Conservation (phyloP, 1,140 invertebrate genomes). For the Drosophila tsacasi region DNA sequence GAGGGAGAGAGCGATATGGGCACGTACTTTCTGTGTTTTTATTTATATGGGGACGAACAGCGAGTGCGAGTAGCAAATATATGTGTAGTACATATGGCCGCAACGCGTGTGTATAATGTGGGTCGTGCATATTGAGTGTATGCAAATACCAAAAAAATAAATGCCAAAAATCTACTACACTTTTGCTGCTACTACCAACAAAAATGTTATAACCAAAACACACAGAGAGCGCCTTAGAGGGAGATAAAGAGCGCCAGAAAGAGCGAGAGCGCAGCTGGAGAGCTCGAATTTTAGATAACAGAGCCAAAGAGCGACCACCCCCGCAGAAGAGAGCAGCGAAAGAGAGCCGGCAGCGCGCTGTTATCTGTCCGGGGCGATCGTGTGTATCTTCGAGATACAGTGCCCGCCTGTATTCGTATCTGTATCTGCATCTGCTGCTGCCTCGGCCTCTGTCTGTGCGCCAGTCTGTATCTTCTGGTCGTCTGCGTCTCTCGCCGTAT, state of each 20-base stretch:
- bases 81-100: conserved; percentile 19
- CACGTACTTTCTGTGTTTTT: conserved; percentile 53
- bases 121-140: conserved; percentile 80
- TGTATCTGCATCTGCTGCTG: conserved; percentile 25
- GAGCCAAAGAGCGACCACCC: neutral
- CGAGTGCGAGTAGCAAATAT: conserved; percentile 32
- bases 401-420: conserved; percentile 21
- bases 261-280: conserved; percentile 15
- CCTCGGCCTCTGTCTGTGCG: conserved; percentile 11
- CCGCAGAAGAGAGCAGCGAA: too few relatives aligned
- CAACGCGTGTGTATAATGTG: conserved; percentile 69
- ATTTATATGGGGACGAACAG: conserved; percentile 43
- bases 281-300: conserved; percentile 17
- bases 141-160: conserved; percentile 73
- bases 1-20: conserved; percentile 18
- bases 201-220: conserved; percentile 57
- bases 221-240: conserved; percentile 43
- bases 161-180: conserved; percentile 60
- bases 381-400: conserved; percentile 71
- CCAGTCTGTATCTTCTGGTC: conserved; percentile 73
- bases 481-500: conserved; percentile 72
- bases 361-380: conserved; percentile 64
- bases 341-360: conserved; percentile 38
- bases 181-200: conserved; percentile 27
- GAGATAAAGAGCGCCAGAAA: neutral